A percentile compares a stretch with the other conserved stretches of the same genome.
phyloP scores from a whole-genome alignment of 2,113 vertebrate genomes.

The Vimba vimba region DNA sequence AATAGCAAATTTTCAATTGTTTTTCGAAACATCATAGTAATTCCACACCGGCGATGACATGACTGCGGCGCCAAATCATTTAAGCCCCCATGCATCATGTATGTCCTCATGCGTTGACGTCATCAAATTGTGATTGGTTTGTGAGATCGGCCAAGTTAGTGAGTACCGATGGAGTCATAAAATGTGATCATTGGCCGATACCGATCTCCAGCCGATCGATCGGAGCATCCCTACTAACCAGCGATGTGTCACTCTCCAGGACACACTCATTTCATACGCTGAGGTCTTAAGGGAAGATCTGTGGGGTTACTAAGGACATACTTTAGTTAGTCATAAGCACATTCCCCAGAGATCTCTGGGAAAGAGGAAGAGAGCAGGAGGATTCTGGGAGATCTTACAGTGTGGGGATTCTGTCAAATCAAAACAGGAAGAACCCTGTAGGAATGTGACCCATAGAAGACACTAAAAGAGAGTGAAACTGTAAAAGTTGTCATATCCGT shows the following conservation, averaged over 20 bases:
- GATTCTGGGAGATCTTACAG: conserved; percentile 61
- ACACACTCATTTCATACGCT: conserved; percentile 19
- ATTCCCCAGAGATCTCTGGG: conserved; percentile 44
- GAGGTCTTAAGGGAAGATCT: neutral
- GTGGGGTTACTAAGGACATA: conserved; percentile 8
- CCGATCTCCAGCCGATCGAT: too few species aligned
- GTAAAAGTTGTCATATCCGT: neutral
- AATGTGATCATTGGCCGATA: too few species aligned
- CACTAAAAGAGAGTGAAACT: conserved; percentile 45
- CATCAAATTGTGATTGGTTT: too few species aligned
- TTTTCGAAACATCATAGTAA: too few species aligned
- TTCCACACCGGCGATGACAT: too few species aligned
- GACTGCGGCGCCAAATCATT: too few species aligned
- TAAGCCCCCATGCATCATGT: too few species aligned
- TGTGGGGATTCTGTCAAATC: conserved; percentile 71
- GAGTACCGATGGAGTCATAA: too few species aligned
- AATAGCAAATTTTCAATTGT: too few species aligned
- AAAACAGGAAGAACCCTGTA: conserved; percentile 67
- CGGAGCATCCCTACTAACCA: neutral
- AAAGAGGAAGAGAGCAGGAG: conserved; percentile 50
- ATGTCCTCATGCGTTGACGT: too few species aligned
- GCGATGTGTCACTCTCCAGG: conserved; percentile 5
- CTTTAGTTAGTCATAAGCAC: neutral
- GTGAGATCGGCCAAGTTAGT: too few species aligned
- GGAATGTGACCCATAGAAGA: conserved; percentile 71